phyloP scores from a whole-genome alignment of 2,888 invertebrate genomes.

The Zelleria hepariella region DNA sequence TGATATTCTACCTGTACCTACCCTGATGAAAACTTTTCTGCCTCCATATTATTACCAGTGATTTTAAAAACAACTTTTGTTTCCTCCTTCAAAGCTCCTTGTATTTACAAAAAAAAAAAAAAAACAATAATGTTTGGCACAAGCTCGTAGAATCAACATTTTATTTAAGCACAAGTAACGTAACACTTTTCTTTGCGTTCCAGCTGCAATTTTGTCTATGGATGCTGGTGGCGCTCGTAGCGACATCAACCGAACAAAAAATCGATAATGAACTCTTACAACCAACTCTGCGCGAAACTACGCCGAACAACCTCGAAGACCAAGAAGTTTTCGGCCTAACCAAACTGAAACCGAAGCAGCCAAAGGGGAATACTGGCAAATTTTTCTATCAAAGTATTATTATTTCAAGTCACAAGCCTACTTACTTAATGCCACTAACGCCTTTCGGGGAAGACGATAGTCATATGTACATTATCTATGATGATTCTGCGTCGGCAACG shows the following conservation, averaged over 20 bases:
- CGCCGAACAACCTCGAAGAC: background rate
- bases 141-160: no score
- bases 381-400: background rate
- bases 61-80: no score
- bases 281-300: background rate
- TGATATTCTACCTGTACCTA: no score
- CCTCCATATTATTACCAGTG: no score
- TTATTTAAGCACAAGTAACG: no score
- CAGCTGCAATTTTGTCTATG: background rate
- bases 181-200: background rate
- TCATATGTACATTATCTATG: background rate
- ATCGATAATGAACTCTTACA: background rate
- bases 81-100: no score
- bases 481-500: background rate
- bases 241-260: background rate
- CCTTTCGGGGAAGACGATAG: background rate
- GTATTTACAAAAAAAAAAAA: no score
- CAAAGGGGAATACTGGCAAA: background rate
- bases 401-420: background rate
- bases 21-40: no score
- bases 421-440: background rate
- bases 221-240: background rate
- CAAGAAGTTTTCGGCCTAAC: background rate
- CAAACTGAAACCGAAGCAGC: background rate
- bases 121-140: no score